Conservation (phyloP, 2,797 vertebrate species). For the Caiman crocodilus region DNA sequence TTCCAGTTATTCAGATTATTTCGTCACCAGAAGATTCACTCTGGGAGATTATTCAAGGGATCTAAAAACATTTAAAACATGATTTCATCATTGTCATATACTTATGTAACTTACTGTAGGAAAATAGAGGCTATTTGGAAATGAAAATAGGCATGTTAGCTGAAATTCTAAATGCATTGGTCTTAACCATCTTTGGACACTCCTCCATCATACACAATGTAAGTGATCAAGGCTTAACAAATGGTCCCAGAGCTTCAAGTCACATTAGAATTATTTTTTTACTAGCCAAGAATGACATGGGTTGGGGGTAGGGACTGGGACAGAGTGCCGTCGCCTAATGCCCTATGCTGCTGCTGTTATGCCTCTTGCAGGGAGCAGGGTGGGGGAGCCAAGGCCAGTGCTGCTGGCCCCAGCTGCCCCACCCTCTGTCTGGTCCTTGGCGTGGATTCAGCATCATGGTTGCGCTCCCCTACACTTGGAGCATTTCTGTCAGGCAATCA, state of each 20-base stretch:
- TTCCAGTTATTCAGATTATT: conserved; percentile 23
- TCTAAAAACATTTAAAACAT: background rate
- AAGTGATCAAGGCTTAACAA: background rate
- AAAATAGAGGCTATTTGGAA: background rate
- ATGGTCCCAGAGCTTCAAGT: background rate
- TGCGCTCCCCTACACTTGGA: too few species aligned
- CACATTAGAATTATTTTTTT: background rate
- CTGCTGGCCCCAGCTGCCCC: too few species aligned
- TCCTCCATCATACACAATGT: background rate
- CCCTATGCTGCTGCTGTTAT: too few species aligned
- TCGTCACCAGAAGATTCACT: background rate
- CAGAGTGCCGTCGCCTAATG: too few species aligned
- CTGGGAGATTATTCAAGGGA: conserved; percentile 1
- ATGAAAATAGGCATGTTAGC: background rate
- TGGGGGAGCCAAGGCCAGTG: too few species aligned
- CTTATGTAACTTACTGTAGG: background rate
- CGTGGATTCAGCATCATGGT: too few species aligned
- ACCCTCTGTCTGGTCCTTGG: too few species aligned
- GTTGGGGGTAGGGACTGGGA: too few species aligned
- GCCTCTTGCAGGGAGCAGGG: too few species aligned
- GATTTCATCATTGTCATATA: background rate
- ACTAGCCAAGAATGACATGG: too few species aligned
- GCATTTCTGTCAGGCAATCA: too few species aligned
- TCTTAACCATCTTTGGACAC: background rate
- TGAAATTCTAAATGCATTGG: background rate